phyloP scores from a whole-genome alignment of 2,888 invertebrate genomes.

The Caenorhabditis doughertyi region DNA sequence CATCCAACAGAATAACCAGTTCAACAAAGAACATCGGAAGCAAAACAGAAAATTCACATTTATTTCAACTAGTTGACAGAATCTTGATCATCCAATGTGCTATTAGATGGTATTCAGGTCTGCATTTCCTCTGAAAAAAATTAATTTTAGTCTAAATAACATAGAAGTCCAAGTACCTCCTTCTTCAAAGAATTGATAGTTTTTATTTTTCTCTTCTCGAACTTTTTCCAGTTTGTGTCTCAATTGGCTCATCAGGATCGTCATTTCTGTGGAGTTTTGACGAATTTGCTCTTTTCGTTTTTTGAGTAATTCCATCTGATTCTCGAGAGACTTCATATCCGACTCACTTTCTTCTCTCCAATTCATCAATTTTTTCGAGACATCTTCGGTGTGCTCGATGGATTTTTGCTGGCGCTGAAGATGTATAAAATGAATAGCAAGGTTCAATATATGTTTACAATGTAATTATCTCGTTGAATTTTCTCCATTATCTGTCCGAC shows the following conservation, averaged over 20 bases:
- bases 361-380: slow-evolving; percentile 22
- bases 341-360: slow-evolving; percentile 35
- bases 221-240: slow-evolving; percentile 13
- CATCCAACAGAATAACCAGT: neutral
- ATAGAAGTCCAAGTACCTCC: slow-evolving; percentile 1
- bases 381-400: slow-evolving; percentile 17
- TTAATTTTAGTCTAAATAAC: neutral
- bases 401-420: slow-evolving; percentile 40
- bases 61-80: neutral
- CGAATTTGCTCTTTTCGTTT: slow-evolving; percentile 40
- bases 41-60: neutral
- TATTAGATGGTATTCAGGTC: neutral
- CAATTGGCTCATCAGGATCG: slow-evolving; percentile 13
- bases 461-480: slow-evolving; percentile 30
- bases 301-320: slow-evolving; percentile 27
- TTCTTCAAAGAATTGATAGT: neutral
- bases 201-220: slow-evolving; percentile 1
- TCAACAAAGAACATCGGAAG: neutral
- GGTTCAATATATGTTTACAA: no score
- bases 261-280: slow-evolving; percentile 39
- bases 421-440: no score
- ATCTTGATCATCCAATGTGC: neutral
- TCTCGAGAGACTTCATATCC: slow-evolving; percentile 30
- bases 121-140: slow-evolving; percentile 24
- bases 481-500: slow-evolving; percentile 43